Evolutionary conservation across 2,888 invertebrate species (phyloP), one percentile per base, ranked within the genome.

Genomic region (Oxytorus armatus): DNA sequence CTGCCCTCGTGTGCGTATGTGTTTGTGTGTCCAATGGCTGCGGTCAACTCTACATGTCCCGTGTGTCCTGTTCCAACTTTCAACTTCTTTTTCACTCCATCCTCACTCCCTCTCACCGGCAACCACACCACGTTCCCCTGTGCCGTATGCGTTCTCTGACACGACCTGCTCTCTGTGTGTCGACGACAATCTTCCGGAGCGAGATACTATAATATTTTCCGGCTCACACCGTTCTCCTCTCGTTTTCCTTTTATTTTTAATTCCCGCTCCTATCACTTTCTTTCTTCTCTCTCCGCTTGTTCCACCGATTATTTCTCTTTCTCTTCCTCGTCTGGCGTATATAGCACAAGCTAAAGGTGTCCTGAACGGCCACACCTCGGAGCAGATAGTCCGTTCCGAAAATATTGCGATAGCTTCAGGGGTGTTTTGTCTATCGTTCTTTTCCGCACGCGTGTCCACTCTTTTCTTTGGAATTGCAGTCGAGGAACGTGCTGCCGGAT

Each of bases 171-270:
- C 57, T 59, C 29, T 47, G 14, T 65, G 61, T 63, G 47, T 72
- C 69, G 57, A 74, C 77, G 63, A 63, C 65, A 63, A 57, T 77
- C 69, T 55, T 44, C 57, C 36, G 53, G 36, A 44, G 69, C 77
- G 69, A 73, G 63, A 74, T 69, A 74, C 78, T 55, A 73, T 68
- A 55, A 80, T 74, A 81, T 77, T 81, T 75, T 65, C 78, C 57
- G 44, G 4, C 57, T 25, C 14, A 63, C 53, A 63, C 53, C 74
- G 29, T 66, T 49, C 44, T 39, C 39, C 36, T 47, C 33, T 47
- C 33, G 55, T 42, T 23, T 51, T 33, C 42, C 33, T 59, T 21
- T 36, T 44, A n/a, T 25, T 59, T 36, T 49, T 65, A 21, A 55
- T 25, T n/a, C 33, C 39, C 39, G 70, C 29, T 23, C 44, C n/a